phyloP scores from a whole-genome alignment of 2,888 invertebrate genomes.

The Artemia sinica region DNA sequence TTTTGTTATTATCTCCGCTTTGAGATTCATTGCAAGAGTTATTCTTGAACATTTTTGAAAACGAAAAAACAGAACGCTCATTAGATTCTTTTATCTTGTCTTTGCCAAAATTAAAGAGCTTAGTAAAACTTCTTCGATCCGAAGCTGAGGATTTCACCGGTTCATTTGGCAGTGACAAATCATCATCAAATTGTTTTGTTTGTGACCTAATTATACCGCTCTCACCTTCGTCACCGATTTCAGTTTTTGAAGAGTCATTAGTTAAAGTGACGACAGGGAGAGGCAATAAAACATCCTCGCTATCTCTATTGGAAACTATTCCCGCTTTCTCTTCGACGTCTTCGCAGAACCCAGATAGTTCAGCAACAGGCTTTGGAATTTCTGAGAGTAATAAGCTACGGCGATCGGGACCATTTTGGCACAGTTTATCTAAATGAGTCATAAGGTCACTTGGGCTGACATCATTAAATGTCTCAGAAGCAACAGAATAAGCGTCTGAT shows the following conservation, averaged over 20 bases:
- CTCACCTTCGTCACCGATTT: too few relatives aligned
- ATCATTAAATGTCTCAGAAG: neutral
- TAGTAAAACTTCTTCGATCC: neutral
- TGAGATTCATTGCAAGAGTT: too few relatives aligned
- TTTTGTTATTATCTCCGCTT: too few relatives aligned
- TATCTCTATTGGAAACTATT: neutral
- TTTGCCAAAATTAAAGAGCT: neutral
- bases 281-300: conserved; percentile 8
- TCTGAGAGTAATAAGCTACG: conserved; percentile 8
- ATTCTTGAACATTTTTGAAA: too few relatives aligned
- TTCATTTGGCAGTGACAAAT: too few relatives aligned
- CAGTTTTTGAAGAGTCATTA: neutral
- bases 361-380: conserved; percentile 13
- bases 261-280: conserved; percentile 6
- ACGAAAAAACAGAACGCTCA: too few relatives aligned
- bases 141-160: too few relatives aligned
- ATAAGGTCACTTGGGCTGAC: conserved; percentile 7
- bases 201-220: too few relatives aligned
- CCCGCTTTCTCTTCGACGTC: conserved; percentile 4
- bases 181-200: too few relatives aligned
- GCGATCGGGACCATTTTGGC: conserved; percentile 10
- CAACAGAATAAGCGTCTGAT: conserved; percentile 12
- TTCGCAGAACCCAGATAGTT: conserved; percentile 5
- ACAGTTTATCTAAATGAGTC: neutral
- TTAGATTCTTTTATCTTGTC: neutral